phyloP scores from a whole-genome alignment of 2,113 vertebrate genomes.

The Takifugu flavidus region DNA sequence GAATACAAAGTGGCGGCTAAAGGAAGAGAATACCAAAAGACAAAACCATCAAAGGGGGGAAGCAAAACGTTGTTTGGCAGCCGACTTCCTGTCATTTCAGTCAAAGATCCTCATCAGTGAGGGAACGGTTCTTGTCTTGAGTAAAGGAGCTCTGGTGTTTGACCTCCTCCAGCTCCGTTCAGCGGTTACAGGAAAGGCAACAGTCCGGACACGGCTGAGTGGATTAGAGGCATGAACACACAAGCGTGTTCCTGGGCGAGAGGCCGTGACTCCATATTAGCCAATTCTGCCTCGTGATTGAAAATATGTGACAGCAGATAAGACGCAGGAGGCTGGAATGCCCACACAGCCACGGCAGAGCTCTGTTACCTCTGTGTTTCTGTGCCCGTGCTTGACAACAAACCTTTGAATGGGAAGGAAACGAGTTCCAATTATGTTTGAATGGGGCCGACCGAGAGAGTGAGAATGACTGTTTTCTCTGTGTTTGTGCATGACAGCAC shows the following conservation, averaged over 20 bases:
- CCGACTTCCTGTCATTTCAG: slow-evolving; percentile 63
- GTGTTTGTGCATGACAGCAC: slow-evolving; percentile 19
- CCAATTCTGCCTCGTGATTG: slow-evolving; percentile 15
- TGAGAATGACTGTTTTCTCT: slow-evolving; percentile 5
- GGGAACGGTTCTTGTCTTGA: neutral
- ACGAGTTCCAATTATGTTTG: slow-evolving; percentile 19
- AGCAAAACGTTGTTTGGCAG: slow-evolving; percentile 55
- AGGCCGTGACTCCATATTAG: slow-evolving; percentile 10
- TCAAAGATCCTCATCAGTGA: slow-evolving; percentile 33
- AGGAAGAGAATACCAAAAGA: slow-evolving; percentile 53
- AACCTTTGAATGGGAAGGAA: neutral
- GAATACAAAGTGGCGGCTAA: slow-evolving; percentile 58
- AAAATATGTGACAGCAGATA: slow-evolving; percentile 25
- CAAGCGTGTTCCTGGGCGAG: neutral
- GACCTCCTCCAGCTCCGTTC: neutral
- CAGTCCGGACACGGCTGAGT: slow-evolving; percentile 18
- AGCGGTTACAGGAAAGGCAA: slow-evolving; percentile 10
- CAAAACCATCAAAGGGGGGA: slow-evolving; percentile 53
- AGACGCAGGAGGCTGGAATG: slow-evolving; percentile 8
- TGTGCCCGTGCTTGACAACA: slow-evolving; percentile 6
- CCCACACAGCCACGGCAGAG: too few relatives aligned
- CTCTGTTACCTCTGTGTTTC: neutral
- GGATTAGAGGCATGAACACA: slow-evolving; percentile 20
- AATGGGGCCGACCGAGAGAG: slow-evolving; percentile 12
- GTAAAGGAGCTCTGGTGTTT: neutral